Base-by-base conservation (phyloP, 2,113 vertebrate species). In the Cryptomyrus ogoouensis region DNA sequence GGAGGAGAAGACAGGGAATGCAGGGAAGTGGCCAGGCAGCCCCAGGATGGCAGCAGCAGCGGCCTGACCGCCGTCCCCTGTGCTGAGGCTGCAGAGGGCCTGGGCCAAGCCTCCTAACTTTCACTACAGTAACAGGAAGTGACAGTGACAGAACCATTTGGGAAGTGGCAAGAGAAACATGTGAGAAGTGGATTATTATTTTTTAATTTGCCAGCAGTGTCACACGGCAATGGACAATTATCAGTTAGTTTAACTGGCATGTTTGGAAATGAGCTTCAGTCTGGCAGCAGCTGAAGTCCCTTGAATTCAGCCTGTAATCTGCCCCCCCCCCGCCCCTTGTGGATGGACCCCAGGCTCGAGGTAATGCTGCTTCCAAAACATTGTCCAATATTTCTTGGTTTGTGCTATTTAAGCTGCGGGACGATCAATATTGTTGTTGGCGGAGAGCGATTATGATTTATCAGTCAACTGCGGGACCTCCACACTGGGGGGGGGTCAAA, bases 381-480 rank as follows among this genome's bases (percentile, higher is more conserved):
- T 85, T 91, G 91, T 94, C 91, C 91, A 93, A 93, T 92, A 91
- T 93, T 94, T 94, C 92, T 94, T 92, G 92, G 93, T 94, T 93
- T 94, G 92, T 93, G 92, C 91, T 92, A 91, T 95, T 94, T 93
- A 90, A 9, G 92, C 46, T 42, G 89, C 46, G 92, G 93, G 92
- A 94, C 94, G 92, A 94, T 95, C 92, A 94, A 94, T 95, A 94
- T 95, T 95, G 91, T 93, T 94, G 91, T 95, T 96, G 95, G 95
- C 94, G 90, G 52, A 49, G 88, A 80, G 90, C 13, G 85, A 93
- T 92, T 91, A 62, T 94, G 92, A 95, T 94, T 94, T 92, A 94
- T 94, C 91, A 93, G 91, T 42, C 88, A 91, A 85, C 90, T 87
- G 66, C 88, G 42, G 27, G 92, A 93, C 92, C 92, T 94, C 92